Percentiles rank a stretch among this genome's conserved stretches.
Conservation (phyloP, 2,113 vertebrate genomes). For the Scomber colias region DNA sequence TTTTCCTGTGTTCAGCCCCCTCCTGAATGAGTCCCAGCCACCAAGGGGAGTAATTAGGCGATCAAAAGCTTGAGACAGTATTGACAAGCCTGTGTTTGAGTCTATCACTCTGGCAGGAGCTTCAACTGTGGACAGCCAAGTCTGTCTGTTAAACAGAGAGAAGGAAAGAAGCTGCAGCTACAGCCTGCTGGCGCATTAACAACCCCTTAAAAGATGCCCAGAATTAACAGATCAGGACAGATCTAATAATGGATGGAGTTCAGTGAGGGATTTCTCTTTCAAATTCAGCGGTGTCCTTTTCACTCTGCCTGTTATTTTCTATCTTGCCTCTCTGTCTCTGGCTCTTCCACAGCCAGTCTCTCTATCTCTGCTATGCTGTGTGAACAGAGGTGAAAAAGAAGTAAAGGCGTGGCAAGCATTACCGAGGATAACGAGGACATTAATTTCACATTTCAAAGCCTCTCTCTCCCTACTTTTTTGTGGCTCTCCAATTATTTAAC, state of each 20-base stretch:
- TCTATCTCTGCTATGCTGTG: conserved; percentile 52
- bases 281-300: conserved; percentile 50
- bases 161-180: conserved; percentile 37
- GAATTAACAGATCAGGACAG: conserved; percentile 76
- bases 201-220: conserved; percentile 74
- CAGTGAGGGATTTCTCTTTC: conserved; percentile 65
- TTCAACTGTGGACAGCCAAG: conserved; percentile 63
- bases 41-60: conserved; percentile 73
- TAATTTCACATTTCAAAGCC: conserved; percentile 77
- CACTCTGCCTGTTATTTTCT: conserved; percentile 28
- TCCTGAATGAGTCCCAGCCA: conserved; percentile 62
- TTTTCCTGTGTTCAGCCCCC: conserved; percentile 40
- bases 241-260: conserved; percentile 73
- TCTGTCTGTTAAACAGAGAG: conserved; percentile 63
- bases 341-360: conserved; percentile 19
- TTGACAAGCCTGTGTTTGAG: conserved; percentile 74
- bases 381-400: conserved; percentile 64
- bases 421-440: conserved; percentile 71
- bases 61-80: conserved; percentile 79
- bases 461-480: conserved; percentile 37
- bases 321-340: conserved; percentile 23
- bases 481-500: conserved; percentile 60
- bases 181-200: conserved; percentile 66
- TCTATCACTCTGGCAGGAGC: conserved; percentile 76
- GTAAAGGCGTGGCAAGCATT: conserved; percentile 59